Conservation (phyloP, 1,140 invertebrate genomes). For the Carposina sasakii region DNA sequence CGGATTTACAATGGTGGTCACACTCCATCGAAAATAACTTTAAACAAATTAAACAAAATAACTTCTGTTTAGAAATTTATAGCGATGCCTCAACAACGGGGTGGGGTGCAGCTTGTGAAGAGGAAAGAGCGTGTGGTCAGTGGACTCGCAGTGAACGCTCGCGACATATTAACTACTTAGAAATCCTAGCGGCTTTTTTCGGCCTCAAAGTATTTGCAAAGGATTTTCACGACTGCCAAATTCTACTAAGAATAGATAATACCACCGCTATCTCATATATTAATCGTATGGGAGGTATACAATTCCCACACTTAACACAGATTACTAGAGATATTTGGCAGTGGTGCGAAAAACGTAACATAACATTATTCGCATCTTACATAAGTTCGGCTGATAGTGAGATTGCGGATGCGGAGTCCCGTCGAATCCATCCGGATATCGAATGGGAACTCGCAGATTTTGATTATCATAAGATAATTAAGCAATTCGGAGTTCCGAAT, state of each 20-base stretch:
- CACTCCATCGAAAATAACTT: neutral
- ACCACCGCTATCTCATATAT: slow-evolving; percentile 11
- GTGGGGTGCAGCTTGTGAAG: slow-evolving; percentile 8
- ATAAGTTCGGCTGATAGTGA: slow-evolving; percentile 10
- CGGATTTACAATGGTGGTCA: slow-evolving; percentile 9
- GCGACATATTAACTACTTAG: slow-evolving; percentile 14
- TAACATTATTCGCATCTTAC: slow-evolving; percentile 9
- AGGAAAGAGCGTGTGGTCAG: neutral
- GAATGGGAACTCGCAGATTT: neutral
- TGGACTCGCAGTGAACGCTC: slow-evolving; percentile 1
- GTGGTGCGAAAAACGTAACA: slow-evolving; percentile 12
- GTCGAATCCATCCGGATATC: slow-evolving; percentile 14
- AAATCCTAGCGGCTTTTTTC: slow-evolving; percentile 11
- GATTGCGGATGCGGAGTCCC: slow-evolving; percentile 17
- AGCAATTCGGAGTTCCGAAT: slow-evolving; percentile 18
- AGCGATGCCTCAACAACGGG: slow-evolving; percentile 12
- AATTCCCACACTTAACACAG: slow-evolving; percentile 9
- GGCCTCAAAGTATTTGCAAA: slow-evolving; percentile 11
- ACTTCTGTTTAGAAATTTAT: slow-evolving; percentile 6
- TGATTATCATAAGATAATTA: slow-evolving; percentile 18
- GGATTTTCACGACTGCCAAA: slow-evolving; percentile 10
- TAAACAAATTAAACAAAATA: slow-evolving; percentile 1
- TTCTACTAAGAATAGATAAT: slow-evolving; percentile 24
- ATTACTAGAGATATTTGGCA: slow-evolving; percentile 9
- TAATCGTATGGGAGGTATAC: slow-evolving; percentile 8